Percentiles rank a stretch among this genome's conserved stretches.
Conservation (phyloP, 2,888 invertebrate genomes). For the Limnephilus rhombicus region DNA sequence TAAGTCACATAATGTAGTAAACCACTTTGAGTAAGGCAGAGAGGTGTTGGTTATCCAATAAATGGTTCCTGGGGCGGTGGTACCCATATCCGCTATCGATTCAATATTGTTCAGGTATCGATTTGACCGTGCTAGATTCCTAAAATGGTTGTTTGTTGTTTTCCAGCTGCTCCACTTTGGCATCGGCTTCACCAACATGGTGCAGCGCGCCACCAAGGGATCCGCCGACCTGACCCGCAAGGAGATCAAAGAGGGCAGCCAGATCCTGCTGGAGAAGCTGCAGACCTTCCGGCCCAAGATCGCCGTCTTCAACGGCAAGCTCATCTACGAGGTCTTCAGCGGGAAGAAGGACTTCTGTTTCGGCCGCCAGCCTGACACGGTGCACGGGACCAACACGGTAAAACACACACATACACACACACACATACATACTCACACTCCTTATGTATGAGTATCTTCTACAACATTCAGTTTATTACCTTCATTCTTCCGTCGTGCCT, state of each 20-base stretch:
- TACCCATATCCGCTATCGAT: too few relatives aligned
- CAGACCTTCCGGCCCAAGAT: slow-evolving; percentile 96
- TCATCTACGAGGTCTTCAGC: slow-evolving; percentile 98
- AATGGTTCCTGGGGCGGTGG: too few relatives aligned
- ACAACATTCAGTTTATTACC: too few relatives aligned
- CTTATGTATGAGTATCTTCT: too few relatives aligned
- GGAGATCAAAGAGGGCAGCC: slow-evolving; percentile 96
- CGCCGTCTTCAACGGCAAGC: slow-evolving; percentile 98
- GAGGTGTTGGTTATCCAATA: too few relatives aligned
- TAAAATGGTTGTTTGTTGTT: background rate
- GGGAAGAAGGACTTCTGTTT: slow-evolving; percentile 98
- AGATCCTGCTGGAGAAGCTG: slow-evolving; percentile 92
- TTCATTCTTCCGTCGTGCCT: too few relatives aligned
- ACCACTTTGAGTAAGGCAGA: too few relatives aligned
- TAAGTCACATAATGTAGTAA: too few relatives aligned
- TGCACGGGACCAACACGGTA: slow-evolving; percentile 96
- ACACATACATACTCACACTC: too few relatives aligned
- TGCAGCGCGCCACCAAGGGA: slow-evolving; percentile 95
- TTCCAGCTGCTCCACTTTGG: slow-evolving; percentile 89
- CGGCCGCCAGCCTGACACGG: slow-evolving; percentile 95
- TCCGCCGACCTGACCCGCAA: slow-evolving; percentile 96
- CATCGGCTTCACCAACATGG: slow-evolving; percentile 99
- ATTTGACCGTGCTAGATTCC: too few relatives aligned
- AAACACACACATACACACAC: slow-evolving; percentile 67
- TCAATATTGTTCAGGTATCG: too few relatives aligned